These are phyloP conservation scores for Hypena proboscidalis DNA, from an alignment of 2,888 invertebrate genomes.

Conservation along the genomic window DNA sequence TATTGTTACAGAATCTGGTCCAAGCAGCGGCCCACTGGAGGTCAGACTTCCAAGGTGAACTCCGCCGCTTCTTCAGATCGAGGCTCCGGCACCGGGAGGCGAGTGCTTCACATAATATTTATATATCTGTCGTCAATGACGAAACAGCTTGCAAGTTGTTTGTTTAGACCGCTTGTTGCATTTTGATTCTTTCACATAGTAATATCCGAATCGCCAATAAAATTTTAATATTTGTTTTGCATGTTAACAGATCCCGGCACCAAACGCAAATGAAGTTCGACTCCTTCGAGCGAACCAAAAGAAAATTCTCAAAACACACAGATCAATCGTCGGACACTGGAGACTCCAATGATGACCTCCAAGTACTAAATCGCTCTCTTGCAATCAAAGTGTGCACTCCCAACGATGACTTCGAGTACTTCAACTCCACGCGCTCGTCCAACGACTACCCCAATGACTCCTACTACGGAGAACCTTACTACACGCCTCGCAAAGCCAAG, in stretches of 20 bases:
- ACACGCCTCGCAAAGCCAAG: slow-evolving; percentile 68
- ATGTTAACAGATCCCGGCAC: slow-evolving; percentile 56
- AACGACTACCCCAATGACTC: slow-evolving; percentile 69
- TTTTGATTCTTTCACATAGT: too few relatives aligned
- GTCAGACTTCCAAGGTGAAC: slow-evolving; percentile 50
- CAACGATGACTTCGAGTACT: slow-evolving; percentile 87
- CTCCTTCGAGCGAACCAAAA: slow-evolving; percentile 51
- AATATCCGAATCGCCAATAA: not conserved
- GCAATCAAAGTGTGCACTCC: slow-evolving; percentile 84
- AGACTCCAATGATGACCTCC: slow-evolving; percentile 80
- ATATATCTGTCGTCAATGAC: too few relatives aligned
- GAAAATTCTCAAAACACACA: slow-evolving; percentile 49
- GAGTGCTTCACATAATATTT: slow-evolving; percentile 7
- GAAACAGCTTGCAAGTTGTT: too few relatives aligned
- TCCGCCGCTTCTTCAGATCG: slow-evolving; percentile 58
- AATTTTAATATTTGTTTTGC: not conserved
- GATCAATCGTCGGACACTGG: slow-evolving; percentile 76
- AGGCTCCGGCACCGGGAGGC: slow-evolving; percentile 56
- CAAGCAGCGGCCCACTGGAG: slow-evolving; percentile 60
- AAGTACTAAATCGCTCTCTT: slow-evolving; percentile 78
- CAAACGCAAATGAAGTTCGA: slow-evolving; percentile 54
- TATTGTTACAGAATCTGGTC: slow-evolving; percentile 72
- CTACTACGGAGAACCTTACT: slow-evolving; percentile 61
- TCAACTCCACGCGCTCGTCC: slow-evolving; percentile 74
- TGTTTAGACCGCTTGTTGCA: too few relatives aligned